Evolutionary conservation across 1,140 invertebrate species (phyloP).

Genomic region (Bombus waltoni): DNA sequence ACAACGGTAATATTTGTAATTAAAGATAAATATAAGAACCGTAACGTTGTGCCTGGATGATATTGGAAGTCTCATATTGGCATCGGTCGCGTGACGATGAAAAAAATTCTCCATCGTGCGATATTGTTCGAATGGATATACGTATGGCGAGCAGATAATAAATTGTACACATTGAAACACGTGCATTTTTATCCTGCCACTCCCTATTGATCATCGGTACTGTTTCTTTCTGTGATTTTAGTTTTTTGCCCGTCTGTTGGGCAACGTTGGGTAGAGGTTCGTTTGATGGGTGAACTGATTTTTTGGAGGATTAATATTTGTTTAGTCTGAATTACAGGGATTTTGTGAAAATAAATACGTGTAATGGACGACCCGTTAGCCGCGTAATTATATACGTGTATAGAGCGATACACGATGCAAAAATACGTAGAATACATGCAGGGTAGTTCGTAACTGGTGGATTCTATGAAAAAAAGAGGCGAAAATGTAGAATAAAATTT

Average conservation of each 20-base stretch:
- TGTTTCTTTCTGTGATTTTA: background rate
- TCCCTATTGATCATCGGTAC: background rate
- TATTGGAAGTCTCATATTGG: slow-evolving; percentile 2
- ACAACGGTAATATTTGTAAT: slow-evolving; percentile 26
- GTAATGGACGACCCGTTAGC: too few species aligned
- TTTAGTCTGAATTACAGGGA: background rate
- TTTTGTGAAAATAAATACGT: background rate
- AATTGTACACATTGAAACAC: background rate
- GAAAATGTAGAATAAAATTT: background rate
- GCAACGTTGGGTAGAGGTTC: background rate
- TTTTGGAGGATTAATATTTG: background rate
- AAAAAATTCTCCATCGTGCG: background rate
- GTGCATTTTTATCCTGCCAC: background rate
- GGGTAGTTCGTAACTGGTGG: too few species aligned
- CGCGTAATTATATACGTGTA: too few species aligned
- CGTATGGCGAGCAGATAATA: background rate
- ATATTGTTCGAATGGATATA: background rate
- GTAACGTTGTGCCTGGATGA: too few species aligned
- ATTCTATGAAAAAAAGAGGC: background rate
- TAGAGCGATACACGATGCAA: too few species aligned
- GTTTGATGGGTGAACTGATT: background rate
- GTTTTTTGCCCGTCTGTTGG: background rate
- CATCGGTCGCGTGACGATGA: background rate
- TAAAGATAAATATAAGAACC: slow-evolving; percentile 5
- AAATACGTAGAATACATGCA: too few species aligned